phyloP scores from a whole-genome alignment of 1,140 invertebrate genomes.

The Cydia amplana region DNA sequence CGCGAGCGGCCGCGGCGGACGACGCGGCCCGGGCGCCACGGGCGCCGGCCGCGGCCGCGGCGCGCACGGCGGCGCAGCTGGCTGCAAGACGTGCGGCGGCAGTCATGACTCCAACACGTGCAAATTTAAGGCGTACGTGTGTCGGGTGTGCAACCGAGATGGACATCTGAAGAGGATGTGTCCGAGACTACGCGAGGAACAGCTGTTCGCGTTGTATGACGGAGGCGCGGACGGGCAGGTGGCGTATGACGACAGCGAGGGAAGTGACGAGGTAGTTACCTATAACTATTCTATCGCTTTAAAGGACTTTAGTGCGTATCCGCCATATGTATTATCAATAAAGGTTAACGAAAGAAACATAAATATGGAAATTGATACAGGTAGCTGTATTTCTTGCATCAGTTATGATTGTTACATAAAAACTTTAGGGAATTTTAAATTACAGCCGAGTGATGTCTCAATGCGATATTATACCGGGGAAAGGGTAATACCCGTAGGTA shows the following conservation, averaged over 20 bases:
- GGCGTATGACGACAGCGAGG: not conserved
- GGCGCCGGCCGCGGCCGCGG: not conserved
- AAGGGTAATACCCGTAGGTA: too few species aligned
- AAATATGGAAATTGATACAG: too few species aligned
- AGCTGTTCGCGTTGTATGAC: not conserved
- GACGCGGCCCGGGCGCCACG: not conserved
- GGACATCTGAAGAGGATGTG: slow-evolving; percentile 27
- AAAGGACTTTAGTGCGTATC: not conserved
- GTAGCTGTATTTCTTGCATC: too few species aligned
- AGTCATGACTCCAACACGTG: not conserved
- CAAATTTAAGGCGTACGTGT: slow-evolving; percentile 15
- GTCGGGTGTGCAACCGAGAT: slow-evolving; percentile 26
- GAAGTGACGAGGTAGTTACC: slow-evolving; percentile 31
- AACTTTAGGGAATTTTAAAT: too few species aligned
- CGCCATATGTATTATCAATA: too few species aligned
- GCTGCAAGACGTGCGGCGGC: not conserved
- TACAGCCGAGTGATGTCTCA: too few species aligned
- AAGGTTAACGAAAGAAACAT: too few species aligned
- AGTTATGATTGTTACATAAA: too few species aligned
- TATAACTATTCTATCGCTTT: slow-evolving; percentile 18
- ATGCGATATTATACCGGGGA: too few species aligned
- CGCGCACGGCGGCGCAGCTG: not conserved
- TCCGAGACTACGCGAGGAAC: not conserved
- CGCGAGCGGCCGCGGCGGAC: not conserved
- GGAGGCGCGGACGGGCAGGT: not conserved